phyloP scores from a whole-genome alignment of 2,113 vertebrate genomes.

The Atrichornis clamosus region DNA sequence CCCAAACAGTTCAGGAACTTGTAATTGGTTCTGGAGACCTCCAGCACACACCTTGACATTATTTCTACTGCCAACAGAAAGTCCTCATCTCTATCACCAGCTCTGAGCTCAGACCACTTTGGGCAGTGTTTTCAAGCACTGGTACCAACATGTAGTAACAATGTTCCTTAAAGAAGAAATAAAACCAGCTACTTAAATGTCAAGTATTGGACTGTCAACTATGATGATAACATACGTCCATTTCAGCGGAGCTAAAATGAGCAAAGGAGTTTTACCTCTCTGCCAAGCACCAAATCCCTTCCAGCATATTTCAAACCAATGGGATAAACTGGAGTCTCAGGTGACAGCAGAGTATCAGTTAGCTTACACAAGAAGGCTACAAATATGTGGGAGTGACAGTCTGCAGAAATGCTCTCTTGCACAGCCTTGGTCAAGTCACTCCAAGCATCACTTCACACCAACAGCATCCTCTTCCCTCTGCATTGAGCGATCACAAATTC shows the following conservation, averaged over 20 bases:
- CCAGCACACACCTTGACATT: neutral
- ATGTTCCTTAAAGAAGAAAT: neutral
- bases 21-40: neutral
- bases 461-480: neutral
- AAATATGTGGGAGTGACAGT: neutral
- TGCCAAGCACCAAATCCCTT: neutral
- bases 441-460: neutral
- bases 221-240: neutral
- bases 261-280: neutral
- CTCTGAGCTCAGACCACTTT: neutral
- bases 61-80: neutral
- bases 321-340: neutral
- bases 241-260: neutral
- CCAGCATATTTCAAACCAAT: neutral
- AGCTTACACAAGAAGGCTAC: neutral
- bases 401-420: neutral
- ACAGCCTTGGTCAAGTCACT: neutral
- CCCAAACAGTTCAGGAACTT: neutral
- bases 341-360: neutral
- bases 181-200: neutral
- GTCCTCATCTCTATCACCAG: neutral
- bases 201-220: neutral
- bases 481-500: neutral
- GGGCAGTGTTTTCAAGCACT: neutral
- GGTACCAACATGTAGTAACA: neutral